Conservation (phyloP, 2,888 invertebrate species). For the Glyphotaelius pellucidus region DNA sequence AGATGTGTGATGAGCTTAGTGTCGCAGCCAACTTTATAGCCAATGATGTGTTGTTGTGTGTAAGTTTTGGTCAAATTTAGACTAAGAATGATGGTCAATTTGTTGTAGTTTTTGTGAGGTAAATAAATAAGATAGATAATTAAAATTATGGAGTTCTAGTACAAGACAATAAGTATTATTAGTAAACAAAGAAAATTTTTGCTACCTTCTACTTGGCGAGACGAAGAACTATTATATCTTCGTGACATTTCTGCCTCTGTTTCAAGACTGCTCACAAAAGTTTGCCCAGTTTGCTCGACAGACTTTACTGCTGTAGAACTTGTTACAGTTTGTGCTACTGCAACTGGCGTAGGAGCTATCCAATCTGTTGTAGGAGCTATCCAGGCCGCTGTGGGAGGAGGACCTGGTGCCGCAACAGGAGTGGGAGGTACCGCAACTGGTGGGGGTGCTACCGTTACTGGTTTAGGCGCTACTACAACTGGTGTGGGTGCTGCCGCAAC, state of each 20-base stretch:
- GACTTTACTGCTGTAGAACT: conserved; percentile 68
- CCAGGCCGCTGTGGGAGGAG: not conserved
- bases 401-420: conserved; percentile 59
- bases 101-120: conserved; percentile 42
- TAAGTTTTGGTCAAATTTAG: conserved; percentile 50
- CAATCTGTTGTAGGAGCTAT: conserved; percentile 8
- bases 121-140: conserved; percentile 22
- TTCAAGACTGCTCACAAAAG: conserved; percentile 73
- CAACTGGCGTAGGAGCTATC: conserved; percentile 34
- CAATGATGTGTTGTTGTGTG: conserved; percentile 49
- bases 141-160: conserved; percentile 19
- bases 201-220: conserved; percentile 81
- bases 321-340: conserved; percentile 64
- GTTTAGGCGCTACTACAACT: not conserved
- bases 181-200: not conserved
- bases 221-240: conserved; percentile 80
- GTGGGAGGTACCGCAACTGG: conserved; percentile 59
- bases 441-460: conserved; percentile 69
- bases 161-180: conserved; percentile 9
- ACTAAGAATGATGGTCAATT: conserved; percentile 48
- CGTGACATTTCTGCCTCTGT: conserved; percentile 75
- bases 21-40: conserved; percentile 48
- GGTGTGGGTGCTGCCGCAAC: no score
- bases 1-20: conserved; percentile 58
- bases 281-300: conserved; percentile 71